Percentiles rank a stretch among this genome's conserved stretches.
phyloP scores from a whole-genome alignment of 2,113 vertebrate species.

The Urocolius indicus region DNA sequence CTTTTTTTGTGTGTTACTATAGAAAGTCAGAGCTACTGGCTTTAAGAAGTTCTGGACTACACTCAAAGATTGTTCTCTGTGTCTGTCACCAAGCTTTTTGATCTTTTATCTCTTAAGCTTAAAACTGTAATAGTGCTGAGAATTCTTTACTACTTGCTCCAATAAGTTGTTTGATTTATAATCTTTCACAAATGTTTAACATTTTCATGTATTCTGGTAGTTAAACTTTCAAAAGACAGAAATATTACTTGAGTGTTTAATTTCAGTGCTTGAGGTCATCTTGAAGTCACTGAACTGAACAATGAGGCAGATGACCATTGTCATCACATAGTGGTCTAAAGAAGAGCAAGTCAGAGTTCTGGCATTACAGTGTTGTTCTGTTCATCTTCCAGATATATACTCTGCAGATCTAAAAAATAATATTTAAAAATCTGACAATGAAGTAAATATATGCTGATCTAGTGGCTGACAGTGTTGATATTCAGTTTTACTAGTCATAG shows the following conservation, averaged over 20 bases:
- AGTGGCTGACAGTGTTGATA: background rate
- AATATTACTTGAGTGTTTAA: background rate
- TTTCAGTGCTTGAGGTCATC: background rate
- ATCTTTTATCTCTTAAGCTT: background rate
- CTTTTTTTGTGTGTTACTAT: background rate
- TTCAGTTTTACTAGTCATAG: background rate
- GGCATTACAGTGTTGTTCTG: background rate
- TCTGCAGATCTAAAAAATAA: background rate
- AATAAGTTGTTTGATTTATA: background rate
- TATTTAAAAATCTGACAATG: background rate
- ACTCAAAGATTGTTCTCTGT: background rate
- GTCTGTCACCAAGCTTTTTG: background rate
- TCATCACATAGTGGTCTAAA: fast-evolving
- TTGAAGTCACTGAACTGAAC: background rate
- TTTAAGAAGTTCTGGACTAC: background rate
- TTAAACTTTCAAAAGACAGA: background rate
- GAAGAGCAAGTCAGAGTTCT: background rate
- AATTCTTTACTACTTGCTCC: background rate
- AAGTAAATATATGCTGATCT: background rate
- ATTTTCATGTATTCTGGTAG: background rate
- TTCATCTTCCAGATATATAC: background rate
- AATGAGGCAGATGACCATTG: background rate
- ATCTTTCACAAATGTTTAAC: background rate
- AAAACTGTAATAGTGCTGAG: background rate
- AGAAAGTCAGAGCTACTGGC: fast-evolving